These are phyloP conservation scores for Oscheius sp. DNA, from an alignment of 1,140 invertebrate genomes.

Conservation along the genomic window DNA sequence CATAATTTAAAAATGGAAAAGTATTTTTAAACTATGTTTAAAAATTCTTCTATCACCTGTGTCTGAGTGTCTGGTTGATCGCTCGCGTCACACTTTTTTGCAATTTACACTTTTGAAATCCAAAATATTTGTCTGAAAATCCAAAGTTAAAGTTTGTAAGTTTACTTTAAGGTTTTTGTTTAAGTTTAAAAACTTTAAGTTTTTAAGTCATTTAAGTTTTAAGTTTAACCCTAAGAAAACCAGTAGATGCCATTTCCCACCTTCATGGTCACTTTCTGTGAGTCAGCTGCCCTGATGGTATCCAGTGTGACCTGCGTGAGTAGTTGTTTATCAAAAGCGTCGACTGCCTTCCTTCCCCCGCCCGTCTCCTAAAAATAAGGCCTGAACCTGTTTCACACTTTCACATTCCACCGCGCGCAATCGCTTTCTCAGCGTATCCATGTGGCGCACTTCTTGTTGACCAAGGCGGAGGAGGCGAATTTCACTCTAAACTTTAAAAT, in stretches of 20 bases:
- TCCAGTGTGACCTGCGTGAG: constrained; percentile 19
- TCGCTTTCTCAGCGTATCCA: background rate
- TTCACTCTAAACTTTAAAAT: background rate
- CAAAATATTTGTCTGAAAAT: too few species aligned
- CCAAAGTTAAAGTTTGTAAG: too few species aligned
- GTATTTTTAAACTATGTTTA: too few species aligned
- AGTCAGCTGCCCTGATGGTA: constrained; percentile 23
- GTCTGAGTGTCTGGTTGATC: background rate
- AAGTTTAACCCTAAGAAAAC: too few species aligned
- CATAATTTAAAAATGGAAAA: too few species aligned
- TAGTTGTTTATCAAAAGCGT: constrained; percentile 20
- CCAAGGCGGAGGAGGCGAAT: background rate
- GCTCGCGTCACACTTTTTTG: background rate
- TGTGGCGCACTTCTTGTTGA: background rate
- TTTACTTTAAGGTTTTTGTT: too few species aligned
- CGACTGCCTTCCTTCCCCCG: background rate
- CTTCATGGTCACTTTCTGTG: constrained; percentile 10
- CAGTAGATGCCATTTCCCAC: background rate
- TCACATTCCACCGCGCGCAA: background rate
- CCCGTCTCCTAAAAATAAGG: too few species aligned
- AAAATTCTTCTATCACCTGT: too few species aligned
- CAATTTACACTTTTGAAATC: too few species aligned
- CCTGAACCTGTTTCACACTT: background rate
- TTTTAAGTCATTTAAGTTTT: too few species aligned
- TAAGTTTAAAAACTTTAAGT: too few species aligned